Conservation (phyloP, 2,113 vertebrate species). For the Ciconia boyciana region DNA sequence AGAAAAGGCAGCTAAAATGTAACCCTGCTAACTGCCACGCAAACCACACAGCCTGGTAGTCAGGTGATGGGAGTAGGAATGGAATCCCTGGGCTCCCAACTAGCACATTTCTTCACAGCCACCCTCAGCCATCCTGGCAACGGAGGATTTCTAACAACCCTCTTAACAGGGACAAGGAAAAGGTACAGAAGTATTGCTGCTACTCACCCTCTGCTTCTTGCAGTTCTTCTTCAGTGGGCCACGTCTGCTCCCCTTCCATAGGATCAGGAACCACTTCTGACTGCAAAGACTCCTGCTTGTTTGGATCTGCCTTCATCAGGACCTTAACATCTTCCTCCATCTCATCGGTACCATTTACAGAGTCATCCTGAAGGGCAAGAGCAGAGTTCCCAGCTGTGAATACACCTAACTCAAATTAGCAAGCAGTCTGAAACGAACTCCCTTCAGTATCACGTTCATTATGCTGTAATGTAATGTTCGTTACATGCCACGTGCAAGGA, state of each 20-base stretch:
- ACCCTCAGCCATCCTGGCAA: neutral
- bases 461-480: rapidly evolving
- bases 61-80: neutral
- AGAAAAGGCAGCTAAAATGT: neutral
- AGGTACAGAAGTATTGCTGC: neutral
- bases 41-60: neutral
- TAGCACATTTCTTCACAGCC: neutral
- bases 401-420: neutral
- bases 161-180: neutral
- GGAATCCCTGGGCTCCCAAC: neutral
- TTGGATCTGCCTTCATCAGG: conserved; percentile 86
- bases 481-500: no score
- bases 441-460: rapidly evolving
- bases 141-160: neutral
- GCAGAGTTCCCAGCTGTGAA: neutral
- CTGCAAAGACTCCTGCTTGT: conserved; percentile 83
- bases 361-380: conserved; percentile 71
- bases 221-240: conserved; percentile 93
- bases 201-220: conserved; percentile 86
- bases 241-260: conserved; percentile 97
- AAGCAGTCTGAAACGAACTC: neutral
- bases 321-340: conserved; percentile 80
- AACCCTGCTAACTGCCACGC: neutral
- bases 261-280: conserved; percentile 89
- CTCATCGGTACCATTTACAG: neutral